A percentile compares a stretch with the other conserved stretches of the same genome.
Conservation (phyloP, 1,140 invertebrate genomes). For the Chrysopa pallens region DNA sequence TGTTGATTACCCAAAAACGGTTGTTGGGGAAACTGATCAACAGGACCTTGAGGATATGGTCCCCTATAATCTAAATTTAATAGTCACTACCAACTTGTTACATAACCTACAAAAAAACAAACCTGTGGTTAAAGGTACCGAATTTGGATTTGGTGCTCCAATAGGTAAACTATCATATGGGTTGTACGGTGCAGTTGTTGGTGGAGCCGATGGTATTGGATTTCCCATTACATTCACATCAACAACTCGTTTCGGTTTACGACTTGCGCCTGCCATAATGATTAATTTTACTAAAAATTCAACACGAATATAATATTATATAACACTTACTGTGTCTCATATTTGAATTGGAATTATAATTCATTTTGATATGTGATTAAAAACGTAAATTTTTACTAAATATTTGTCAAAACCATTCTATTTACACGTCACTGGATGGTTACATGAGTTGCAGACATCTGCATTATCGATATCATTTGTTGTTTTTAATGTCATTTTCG, state of each 20-base stretch:
- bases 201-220: slow-evolving; percentile 14
- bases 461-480: no score
- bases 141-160: background rate
- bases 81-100: no score
- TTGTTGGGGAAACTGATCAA: no score
- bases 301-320: slow-evolving; percentile 2
- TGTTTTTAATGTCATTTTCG: no score
- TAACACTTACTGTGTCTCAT: slow-evolving; percentile 25
- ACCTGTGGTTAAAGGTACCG: background rate
- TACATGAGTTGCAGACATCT: no score
- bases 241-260: slow-evolving; percentile 40
- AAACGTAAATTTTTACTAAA: no score
- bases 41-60: no score
- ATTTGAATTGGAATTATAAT: slow-evolving; percentile 29
- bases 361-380: slow-evolving; percentile 13
- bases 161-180: slow-evolving; percentile 8
- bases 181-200: slow-evolving; percentile 14
- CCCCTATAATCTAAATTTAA: no score
- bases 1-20: slow-evolving; percentile 6
- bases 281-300: background rate
- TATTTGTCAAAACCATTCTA: no score
- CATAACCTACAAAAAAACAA: no score
- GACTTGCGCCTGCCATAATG: slow-evolving; percentile 14
- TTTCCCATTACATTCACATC: slow-evolving; percentile 41
- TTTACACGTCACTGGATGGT: no score